These are phyloP conservation scores for Drosophila baimaii DNA, from an alignment of 1,140 invertebrate genomes.

Conservation along the genomic window DNA sequence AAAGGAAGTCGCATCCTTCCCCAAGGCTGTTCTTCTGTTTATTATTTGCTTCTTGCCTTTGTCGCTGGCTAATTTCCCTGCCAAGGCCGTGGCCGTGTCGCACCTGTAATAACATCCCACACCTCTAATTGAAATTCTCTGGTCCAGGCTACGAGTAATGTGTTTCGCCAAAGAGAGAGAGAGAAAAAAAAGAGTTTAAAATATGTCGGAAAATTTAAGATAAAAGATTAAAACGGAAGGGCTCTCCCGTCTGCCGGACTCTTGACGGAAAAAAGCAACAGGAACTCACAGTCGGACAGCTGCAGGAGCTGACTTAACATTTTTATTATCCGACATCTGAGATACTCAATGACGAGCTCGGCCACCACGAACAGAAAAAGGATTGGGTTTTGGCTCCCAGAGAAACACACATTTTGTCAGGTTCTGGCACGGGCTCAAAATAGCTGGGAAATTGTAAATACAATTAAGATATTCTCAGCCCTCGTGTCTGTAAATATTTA, in stretches of 20 bases:
- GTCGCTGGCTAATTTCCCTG: conserved; percentile 26
- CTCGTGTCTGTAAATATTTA: conserved; percentile 14
- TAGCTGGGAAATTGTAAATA: not conserved
- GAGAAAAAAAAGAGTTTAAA: conserved; percentile 1
- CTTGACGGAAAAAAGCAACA: not conserved
- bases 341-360: conserved; percentile 15
- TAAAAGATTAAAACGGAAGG: conserved; percentile 1
- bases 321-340: conserved; percentile 27
- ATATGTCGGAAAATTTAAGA: conserved; percentile 5
- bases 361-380: conserved; percentile 10
- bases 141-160: conserved; percentile 2
- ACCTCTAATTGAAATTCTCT: conserved; percentile 31
- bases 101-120: conserved; percentile 40
- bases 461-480: conserved; percentile 10
- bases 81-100: conserved; percentile 6
- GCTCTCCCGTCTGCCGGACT: not conserved
- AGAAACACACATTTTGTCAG: conserved; percentile 15
- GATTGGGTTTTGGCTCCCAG: not conserved
- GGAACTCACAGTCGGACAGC: conserved; percentile 3
- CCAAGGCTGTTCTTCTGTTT: conserved; percentile 10
- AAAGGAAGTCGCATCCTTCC: no score
- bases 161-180: not conserved
- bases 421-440: not conserved
- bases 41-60: conserved; percentile 30
- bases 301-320: conserved; percentile 10